Evolutionary conservation across 2,888 invertebrate species (phyloP), one percentile per base, ranked within the genome.

Genomic region (Polyommatus iphigenia): DNA sequence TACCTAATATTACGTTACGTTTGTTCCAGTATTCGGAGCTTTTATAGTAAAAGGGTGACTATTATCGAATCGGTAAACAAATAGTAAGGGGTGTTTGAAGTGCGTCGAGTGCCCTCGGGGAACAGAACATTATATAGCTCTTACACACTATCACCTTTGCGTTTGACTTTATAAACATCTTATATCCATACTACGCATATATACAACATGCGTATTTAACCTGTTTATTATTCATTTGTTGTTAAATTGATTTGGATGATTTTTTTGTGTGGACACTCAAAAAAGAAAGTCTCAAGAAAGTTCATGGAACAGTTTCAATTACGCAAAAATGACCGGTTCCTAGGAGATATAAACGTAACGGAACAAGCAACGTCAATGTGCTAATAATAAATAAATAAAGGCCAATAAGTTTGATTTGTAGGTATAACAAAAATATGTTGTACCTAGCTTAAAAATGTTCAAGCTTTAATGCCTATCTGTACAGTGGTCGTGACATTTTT

Each of bases 21-120:
- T 13, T 46, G 32, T 54, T 75, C 10, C 75, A 3, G 10, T 46
- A 3, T 46, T 10, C 7, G 18, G 15, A 8, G 50, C 75, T 75
- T 75, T 75, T 75, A 75, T 75, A 75, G 46, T 73, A 29, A 75
- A 75, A 75, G 75, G 75, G 75, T 75, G 20, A 46, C 46, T 20
- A 73, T 54, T 50, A 75, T 54, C 41, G 46, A 73, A 50, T 24
- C 50, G 54, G 75, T 54, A 75, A 75, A 75, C 54, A 75, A 75
- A 75, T 75, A 75, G 29, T 54, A 75, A 15, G 50, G 54, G 29
- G 3, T 54, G 75, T 50, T 50, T 54, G 75, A 75, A 75, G 54
- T 54, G 29, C 15, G 75, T 50, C 54, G 24, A 54, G 75, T 50
- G 15, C 54, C 75, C 75, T 75, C 75, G 3, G 50, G 75, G 54